Base-by-base conservation (phyloP, 2,797 vertebrate genomes). In the Bovichtus variegatus region DNA sequence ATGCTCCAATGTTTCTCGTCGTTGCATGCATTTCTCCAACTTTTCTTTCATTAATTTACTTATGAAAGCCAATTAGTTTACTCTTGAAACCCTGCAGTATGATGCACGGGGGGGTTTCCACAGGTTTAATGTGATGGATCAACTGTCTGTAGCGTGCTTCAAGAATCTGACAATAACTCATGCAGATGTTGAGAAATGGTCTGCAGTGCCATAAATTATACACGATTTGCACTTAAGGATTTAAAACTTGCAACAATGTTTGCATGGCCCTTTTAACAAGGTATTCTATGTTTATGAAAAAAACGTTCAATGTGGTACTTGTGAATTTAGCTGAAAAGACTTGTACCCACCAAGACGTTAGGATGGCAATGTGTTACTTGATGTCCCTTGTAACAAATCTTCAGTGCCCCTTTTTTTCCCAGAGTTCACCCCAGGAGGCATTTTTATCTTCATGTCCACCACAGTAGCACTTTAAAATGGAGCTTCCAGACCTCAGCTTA, bases 401-500 rank as follows among this genome's bases (percentile, higher is more conserved):
- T 87, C 69, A 63, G 78, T 63, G 84, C 73, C 82, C 70, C n/a
- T n/a, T n/a, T 66, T 88, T 86, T 88, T 57, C 81, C 74, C 78
- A 80, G 79, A 78, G 68, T 51, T 83, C 80, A 60, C 40, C 75
- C 85, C 77, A 79, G 84, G 81, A 91, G 84, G 79, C 81, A 80
- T 80, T 73, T 83, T 70, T 75, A 82, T 75, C 78, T 80, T 59
- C 55, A 83, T 63, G 69, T 77, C 53, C 78, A 72, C 76, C 73
- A 83, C 76, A 85, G 78, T 77, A 90, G 89, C 83, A 75, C 71
- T 85, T 89, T 81, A 71, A 81, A 70, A 93, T 91, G 80, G 85
- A 74, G 88, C 92, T 90, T 91, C 89, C 93, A 94, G 93, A 92
- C 89, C 76, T 80, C 77, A 71, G 78, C 27, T 47, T 10, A 43